Evolutionary conservation across 2,888 invertebrate species (phyloP).

Genomic region (Melangyna quadrimaculata): DNA sequence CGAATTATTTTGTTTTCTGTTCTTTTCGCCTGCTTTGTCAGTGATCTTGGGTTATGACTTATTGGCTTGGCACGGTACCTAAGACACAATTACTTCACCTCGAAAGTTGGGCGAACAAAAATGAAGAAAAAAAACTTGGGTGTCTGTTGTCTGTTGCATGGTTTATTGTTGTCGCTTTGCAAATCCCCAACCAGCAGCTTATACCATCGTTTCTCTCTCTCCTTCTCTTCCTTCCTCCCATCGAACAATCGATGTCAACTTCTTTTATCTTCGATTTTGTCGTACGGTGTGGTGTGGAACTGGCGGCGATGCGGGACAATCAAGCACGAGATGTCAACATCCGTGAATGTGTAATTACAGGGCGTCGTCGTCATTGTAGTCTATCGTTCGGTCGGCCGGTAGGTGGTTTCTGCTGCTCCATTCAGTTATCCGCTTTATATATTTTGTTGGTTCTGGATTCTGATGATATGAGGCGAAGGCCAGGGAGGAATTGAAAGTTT

Average conservation of each 20-base stretch:
- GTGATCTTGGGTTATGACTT: slow-evolving; percentile 71
- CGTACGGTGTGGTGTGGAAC: not conserved
- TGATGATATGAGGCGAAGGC: not conserved
- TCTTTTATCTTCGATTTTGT: slow-evolving; percentile 52
- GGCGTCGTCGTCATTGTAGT: slow-evolving; percentile 21
- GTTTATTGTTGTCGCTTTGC: slow-evolving; percentile 7
- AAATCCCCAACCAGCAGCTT: not conserved
- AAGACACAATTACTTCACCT: slow-evolving; percentile 70
- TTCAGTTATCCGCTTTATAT: not conserved
- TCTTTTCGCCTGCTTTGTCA: slow-evolving; percentile 34
- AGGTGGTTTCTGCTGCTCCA: not conserved
- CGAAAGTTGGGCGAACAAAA: slow-evolving; percentile 48
- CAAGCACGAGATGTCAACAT: slow-evolving; percentile 66
- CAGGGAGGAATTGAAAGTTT: slow-evolving; percentile 38
- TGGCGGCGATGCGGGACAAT: not conserved
- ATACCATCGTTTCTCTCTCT: slow-evolving; percentile 5
- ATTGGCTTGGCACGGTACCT: slow-evolving; percentile 66
- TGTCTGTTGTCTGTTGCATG: slow-evolving; percentile 31
- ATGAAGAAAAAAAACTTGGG: not conserved
- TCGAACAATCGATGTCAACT: slow-evolving; percentile 59
- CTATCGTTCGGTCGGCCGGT: no score
- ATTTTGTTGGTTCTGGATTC: not conserved
- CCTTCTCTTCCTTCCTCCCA: not conserved
- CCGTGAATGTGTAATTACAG: slow-evolving; percentile 65
- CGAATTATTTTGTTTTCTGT: slow-evolving; percentile 46